These are phyloP conservation scores for Muschampia staudingeri DNA, from an alignment of 2,888 invertebrate genomes.

Conservation along the genomic window DNA sequence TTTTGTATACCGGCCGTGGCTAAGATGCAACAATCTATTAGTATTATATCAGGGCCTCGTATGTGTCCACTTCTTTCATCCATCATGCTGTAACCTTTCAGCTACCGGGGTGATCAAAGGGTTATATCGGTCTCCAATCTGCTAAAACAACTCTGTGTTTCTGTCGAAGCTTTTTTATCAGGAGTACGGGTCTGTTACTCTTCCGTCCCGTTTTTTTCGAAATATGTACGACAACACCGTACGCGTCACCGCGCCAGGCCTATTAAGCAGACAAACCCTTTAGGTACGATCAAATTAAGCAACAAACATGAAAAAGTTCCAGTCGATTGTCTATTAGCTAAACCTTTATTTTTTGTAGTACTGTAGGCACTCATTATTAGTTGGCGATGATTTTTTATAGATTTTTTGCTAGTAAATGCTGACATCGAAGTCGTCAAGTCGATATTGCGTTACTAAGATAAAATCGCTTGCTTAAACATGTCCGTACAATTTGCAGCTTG, in stretches of 20 bases:
- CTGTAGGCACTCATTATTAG: background rate
- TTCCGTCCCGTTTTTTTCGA: background rate
- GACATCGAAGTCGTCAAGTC: constrained; percentile 15
- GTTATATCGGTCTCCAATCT: too few species aligned
- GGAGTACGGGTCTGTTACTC: too few species aligned
- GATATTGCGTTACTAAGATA: background rate
- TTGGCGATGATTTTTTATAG: constrained; percentile 19
- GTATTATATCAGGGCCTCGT: background rate
- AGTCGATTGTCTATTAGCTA: background rate
- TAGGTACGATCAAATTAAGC: background rate
- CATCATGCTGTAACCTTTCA: too few species aligned
- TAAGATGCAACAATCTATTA: background rate
- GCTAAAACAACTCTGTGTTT: too few species aligned
- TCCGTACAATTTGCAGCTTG: background rate
- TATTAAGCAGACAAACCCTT: background rate
- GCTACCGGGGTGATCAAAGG: too few species aligned
- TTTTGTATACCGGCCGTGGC: background rate
- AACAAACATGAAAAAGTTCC: background rate
- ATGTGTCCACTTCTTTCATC: too few species aligned
- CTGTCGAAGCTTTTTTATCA: too few species aligned
- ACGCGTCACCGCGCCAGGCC: background rate
- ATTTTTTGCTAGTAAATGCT: constrained; percentile 22
- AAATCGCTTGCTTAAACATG: constrained; percentile 16
- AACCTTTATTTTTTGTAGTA: constrained; percentile 18
- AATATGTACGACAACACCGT: background rate